These are phyloP conservation scores for Drosophila pectinifera DNA, from an alignment of 1,140 invertebrate species.

Conservation along the genomic window DNA sequence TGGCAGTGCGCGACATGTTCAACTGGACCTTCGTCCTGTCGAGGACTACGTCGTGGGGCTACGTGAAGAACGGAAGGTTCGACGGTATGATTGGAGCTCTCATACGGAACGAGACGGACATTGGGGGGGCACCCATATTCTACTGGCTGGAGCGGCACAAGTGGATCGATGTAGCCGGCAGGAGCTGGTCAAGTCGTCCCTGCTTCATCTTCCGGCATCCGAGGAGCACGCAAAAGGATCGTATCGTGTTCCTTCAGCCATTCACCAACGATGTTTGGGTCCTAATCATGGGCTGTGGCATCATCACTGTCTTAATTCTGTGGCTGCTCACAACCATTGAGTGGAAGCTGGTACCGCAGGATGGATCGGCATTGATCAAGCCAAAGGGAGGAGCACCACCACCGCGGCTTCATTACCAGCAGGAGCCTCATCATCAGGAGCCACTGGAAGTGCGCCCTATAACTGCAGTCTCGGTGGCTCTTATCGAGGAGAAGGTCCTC, in stretches of 20 bases:
- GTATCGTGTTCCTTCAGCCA: slow-evolving; percentile 87
- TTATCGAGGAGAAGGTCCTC: slow-evolving; percentile 4
- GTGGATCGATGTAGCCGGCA: slow-evolving; percentile 87
- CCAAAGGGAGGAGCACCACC: slow-evolving; percentile 64
- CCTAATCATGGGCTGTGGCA: slow-evolving; percentile 80
- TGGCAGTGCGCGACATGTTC: slow-evolving; percentile 87
- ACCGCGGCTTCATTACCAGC: slow-evolving; percentile 32
- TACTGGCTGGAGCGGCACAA: slow-evolving; percentile 86
- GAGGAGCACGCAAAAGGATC: slow-evolving; percentile 87
- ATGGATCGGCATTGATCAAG: slow-evolving; percentile 67
- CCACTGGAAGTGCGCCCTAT: slow-evolving; percentile 21
- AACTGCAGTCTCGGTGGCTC: slow-evolving; percentile 7
- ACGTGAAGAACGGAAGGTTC: slow-evolving; percentile 87
- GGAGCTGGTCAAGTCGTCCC: slow-evolving; percentile 86
- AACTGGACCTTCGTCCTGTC: slow-evolving; percentile 87
- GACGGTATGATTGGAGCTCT: slow-evolving; percentile 89
- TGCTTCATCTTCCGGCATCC: slow-evolving; percentile 89
- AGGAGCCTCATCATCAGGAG: slow-evolving; percentile 17
- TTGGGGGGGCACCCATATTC: slow-evolving; percentile 87
- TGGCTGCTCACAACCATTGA: slow-evolving; percentile 78
- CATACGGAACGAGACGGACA: slow-evolving; percentile 86
- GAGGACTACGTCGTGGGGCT: slow-evolving; percentile 88
- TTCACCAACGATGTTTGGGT: slow-evolving; percentile 87
- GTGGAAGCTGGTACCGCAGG: slow-evolving; percentile 65
- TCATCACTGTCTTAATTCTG: slow-evolving; percentile 70